Evolutionary conservation across 2,888 invertebrate genomes (phyloP).

Genomic region (Allygus modestus): DNA sequence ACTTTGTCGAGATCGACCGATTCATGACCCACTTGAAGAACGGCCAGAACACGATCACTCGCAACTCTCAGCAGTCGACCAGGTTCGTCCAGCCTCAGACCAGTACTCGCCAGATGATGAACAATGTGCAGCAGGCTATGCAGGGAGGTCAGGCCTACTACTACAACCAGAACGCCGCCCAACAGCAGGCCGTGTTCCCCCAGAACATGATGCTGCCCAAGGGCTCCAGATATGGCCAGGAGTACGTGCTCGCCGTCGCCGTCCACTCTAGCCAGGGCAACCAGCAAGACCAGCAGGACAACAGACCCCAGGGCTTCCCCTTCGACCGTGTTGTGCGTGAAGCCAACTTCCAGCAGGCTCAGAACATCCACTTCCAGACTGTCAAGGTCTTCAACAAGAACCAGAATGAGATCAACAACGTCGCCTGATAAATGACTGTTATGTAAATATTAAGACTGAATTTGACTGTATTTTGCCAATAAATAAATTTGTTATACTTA

Average conservation of each 20-base stretch:
- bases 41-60: constrained; percentile 83
- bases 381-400: constrained; percentile 80
- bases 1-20: constrained; percentile 82
- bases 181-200: constrained; percentile 57
- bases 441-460: too few relatives aligned
- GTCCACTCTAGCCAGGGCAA: constrained; percentile 75
- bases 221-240: constrained; percentile 67
- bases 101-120: constrained; percentile 75
- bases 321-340: constrained; percentile 81
- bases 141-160: constrained; percentile 43
- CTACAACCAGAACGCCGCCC: constrained; percentile 19
- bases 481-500: too few relatives aligned
- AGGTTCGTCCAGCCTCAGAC: constrained; percentile 81
- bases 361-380: constrained; percentile 81
- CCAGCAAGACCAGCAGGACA: constrained; percentile 77
- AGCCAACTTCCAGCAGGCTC: constrained; percentile 81
- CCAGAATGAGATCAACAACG: constrained; percentile 72
- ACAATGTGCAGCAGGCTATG: constrained; percentile 6
- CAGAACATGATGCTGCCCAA: constrained; percentile 68
- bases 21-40: constrained; percentile 78
- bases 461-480: too few relatives aligned
- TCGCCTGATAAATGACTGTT: background rate
- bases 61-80: constrained; percentile 82
- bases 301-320: constrained; percentile 84
- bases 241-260: constrained; percentile 76